Conservation (phyloP, 2,888 invertebrate species). For the Polylopha cassiicola region DNA sequence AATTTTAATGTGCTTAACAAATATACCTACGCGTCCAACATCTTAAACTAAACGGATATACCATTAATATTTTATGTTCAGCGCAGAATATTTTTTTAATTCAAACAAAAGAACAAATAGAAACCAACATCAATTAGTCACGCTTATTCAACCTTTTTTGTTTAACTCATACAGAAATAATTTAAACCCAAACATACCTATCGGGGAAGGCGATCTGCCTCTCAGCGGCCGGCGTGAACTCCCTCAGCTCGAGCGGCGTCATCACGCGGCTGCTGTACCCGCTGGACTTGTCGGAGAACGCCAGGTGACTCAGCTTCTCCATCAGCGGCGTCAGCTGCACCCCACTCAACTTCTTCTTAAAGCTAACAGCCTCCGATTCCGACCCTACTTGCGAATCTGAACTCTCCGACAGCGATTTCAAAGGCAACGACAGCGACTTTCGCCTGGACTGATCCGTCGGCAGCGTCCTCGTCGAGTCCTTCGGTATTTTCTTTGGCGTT, state of each 20-base stretch:
- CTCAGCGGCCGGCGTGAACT: slow-evolving; percentile 64
- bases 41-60: too few relatives aligned
- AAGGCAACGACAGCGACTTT: slow-evolving; percentile 82
- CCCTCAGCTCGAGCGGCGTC: slow-evolving; percentile 75
- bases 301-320: slow-evolving; percentile 87
- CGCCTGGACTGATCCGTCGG: slow-evolving; percentile 61
- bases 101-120: too few relatives aligned
- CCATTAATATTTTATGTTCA: too few relatives aligned
- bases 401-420: slow-evolving; percentile 80
- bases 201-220: slow-evolving; percentile 58
- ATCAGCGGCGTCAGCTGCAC: slow-evolving; percentile 88
- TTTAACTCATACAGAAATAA: too few relatives aligned
- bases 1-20: too few relatives aligned
- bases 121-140: too few relatives aligned
- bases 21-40: too few relatives aligned
- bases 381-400: slow-evolving; percentile 52
- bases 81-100: too few relatives aligned
- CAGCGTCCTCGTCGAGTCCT: slow-evolving; percentile 49
- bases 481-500: slow-evolving; percentile 61
- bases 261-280: slow-evolving; percentile 83
- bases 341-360: slow-evolving; percentile 78
- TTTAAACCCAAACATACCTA: slow-evolving; percentile 36
- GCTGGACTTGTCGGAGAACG: slow-evolving; percentile 81
- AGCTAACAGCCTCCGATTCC: slow-evolving; percentile 54
- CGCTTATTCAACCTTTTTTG: too few relatives aligned